phyloP scores from a whole-genome alignment of 1,140 invertebrate species.

The Philopotamus ludificatus region DNA sequence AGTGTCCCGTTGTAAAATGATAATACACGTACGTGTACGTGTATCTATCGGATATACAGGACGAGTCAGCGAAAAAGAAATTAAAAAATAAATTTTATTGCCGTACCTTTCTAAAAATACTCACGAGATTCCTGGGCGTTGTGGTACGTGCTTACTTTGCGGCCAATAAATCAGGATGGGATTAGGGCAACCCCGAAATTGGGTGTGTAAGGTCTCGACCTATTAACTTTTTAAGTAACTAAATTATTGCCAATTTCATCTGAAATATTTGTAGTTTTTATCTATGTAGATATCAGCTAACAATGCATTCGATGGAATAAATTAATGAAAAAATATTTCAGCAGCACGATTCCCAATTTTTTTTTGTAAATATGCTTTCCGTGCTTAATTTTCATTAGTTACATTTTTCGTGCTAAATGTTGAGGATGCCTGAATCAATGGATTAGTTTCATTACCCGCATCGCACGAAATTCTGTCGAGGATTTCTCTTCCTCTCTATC shows the following conservation, averaged over 20 bases:
- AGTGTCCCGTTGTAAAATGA: too few species aligned
- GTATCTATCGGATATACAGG: too few species aligned
- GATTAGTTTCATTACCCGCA: conserved; percentile 38
- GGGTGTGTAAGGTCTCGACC: neutral
- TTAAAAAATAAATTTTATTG: too few species aligned
- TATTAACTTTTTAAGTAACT: neutral
- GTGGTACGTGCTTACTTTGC: conserved; percentile 5
- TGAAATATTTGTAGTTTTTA: too few species aligned
- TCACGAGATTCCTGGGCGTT: neutral
- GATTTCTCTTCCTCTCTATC: conserved; percentile 6
- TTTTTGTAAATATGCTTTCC: too few species aligned
- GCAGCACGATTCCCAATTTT: neutral
- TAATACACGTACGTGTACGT: too few species aligned
- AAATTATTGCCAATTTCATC: neutral
- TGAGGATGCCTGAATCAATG: conserved; percentile 12
- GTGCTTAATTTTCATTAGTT: too few species aligned
- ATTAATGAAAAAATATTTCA: neutral
- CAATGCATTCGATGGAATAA: neutral
- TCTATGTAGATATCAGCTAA: too few species aligned
- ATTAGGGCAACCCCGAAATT: conserved; percentile 10
- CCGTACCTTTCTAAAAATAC: too few species aligned
- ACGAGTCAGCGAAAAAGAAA: too few species aligned
- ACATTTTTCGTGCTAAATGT: too few species aligned
- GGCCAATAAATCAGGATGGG: conserved; percentile 12
- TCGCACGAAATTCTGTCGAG: conserved; percentile 10